Evolutionary conservation across 2,113 vertebrate genomes (phyloP), one percentile per base, ranked within the genome.

Genomic region (Indri indri): DNA sequence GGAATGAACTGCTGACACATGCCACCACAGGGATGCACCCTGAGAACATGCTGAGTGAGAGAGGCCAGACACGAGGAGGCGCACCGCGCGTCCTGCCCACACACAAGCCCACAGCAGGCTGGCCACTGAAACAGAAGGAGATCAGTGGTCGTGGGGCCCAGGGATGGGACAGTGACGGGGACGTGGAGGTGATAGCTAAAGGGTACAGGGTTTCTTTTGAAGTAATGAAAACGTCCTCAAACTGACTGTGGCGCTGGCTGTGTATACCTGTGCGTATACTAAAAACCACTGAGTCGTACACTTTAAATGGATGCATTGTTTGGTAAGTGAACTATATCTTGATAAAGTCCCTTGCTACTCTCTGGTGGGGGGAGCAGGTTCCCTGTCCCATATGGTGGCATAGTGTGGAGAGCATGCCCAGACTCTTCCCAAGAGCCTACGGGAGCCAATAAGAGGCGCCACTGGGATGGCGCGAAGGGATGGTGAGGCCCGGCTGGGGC

Each of bases 61-160:
- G 74, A 34, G 32, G 30, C 47, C 47, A 34, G 17, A 34, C 47
- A 10, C 47, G 12, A 52, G 30, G 30, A 8, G 50, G 47, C 45
- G 34, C 20, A 2, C 8, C 8, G 5, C 17, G 11, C 42, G 9
- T 47, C 2, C 73, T 9, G 1, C 42, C 45, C 42, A 32, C 42
- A 2, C 3, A 22, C 25, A 37, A 1, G 40, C 6, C 70, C 70
- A 25, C 7, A 0, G 1, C 70, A 27, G 37, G 37, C 5, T 25
- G 25, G 70, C 37, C 12, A 17, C 18, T 70, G 80, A 65, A 32
- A 63, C 1, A 54, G 90, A 76, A 82, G 32, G 9, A 7, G 8
- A 4, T 22, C 30, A 30, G 54, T 17, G 32, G 71, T 34, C 40
- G 45, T 57, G 20, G 14, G 27, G 71, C 32, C 8, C 16, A 32